Evolutionary conservation across 1,140 invertebrate species (phyloP).

Genomic region (Epicauta chinensis): DNA sequence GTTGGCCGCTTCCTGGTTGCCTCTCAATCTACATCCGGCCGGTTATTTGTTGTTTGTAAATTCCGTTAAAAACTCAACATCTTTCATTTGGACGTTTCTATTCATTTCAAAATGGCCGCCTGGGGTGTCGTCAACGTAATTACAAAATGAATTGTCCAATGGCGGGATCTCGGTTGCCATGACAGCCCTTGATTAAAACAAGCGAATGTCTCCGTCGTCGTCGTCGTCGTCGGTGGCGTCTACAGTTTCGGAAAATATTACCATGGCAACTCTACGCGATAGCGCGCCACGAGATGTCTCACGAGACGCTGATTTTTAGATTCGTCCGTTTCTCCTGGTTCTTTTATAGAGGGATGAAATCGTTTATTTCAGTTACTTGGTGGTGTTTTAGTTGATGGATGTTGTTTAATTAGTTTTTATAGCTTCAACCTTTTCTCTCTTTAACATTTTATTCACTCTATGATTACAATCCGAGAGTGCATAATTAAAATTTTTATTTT

Average conservation of each 20-base stretch:
- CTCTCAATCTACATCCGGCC: constrained; percentile 32
- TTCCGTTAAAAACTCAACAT: constrained; percentile 22
- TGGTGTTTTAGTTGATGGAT: constrained; percentile 28
- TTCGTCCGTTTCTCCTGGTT: constrained; percentile 23
- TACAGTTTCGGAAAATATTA: constrained; percentile 16
- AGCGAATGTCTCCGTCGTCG: constrained; percentile 41
- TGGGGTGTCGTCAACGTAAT: constrained; percentile 46
- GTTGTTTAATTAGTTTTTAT: constrained; percentile 21
- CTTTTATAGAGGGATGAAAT: constrained; percentile 27
- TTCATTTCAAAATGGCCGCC: constrained; percentile 45
- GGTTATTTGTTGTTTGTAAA: constrained; percentile 19
- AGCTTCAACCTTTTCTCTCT: not conserved
- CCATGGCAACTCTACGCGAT: constrained; percentile 4
- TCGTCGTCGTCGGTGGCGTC: no score
- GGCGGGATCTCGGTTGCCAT: constrained; percentile 45
- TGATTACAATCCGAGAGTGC: no score
- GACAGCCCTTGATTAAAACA: constrained; percentile 46
- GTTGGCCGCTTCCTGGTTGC: constrained; percentile 37
- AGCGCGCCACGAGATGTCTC: constrained; percentile 13
- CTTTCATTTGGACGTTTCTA: constrained; percentile 35
- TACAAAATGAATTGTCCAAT: constrained; percentile 47
- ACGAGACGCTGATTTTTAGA: constrained; percentile 3
- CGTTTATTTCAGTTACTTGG: constrained; percentile 35
- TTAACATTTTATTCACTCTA: not conserved
- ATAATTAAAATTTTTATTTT: no score